These are phyloP conservation scores for Corynorhinus townsendii DNA, from an alignment of 2,113 vertebrate species.

Conservation along the genomic window DNA sequence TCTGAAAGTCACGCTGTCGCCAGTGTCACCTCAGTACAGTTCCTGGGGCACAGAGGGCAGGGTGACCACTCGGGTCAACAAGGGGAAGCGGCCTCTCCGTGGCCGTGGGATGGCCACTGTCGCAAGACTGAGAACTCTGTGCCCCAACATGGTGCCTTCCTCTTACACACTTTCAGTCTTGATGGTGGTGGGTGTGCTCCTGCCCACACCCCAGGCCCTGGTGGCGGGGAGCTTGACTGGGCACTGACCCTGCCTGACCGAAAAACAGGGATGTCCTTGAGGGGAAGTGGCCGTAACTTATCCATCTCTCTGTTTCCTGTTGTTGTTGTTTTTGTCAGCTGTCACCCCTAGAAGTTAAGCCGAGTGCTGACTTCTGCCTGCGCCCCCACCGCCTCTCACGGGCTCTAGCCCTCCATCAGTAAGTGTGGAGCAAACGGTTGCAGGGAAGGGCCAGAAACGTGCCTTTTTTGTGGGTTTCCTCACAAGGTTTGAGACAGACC, in stretches of 20 bases:
- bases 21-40: accelerated
- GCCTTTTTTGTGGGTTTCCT: neutral
- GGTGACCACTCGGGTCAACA: neutral
- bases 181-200: neutral
- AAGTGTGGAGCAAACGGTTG: neutral
- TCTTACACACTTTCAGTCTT: neutral
- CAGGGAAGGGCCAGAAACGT: neutral
- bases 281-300: neutral
- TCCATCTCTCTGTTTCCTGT: neutral
- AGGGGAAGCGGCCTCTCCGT: neutral
- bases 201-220: neutral
- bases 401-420: accelerated
- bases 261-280: neutral
- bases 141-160: neutral
- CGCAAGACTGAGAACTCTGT: neutral
- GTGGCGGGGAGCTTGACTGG: neutral
- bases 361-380: neutral
- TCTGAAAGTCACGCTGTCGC: accelerated
- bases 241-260: neutral
- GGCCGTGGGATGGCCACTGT: neutral
- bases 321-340: neutral
- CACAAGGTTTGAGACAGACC: neutral
- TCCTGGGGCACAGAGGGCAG: neutral
- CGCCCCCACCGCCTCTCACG: accelerated
- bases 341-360: neutral